phyloP scores from a whole-genome alignment of 2,888 invertebrate species.

The Conistra vaccinii region DNA sequence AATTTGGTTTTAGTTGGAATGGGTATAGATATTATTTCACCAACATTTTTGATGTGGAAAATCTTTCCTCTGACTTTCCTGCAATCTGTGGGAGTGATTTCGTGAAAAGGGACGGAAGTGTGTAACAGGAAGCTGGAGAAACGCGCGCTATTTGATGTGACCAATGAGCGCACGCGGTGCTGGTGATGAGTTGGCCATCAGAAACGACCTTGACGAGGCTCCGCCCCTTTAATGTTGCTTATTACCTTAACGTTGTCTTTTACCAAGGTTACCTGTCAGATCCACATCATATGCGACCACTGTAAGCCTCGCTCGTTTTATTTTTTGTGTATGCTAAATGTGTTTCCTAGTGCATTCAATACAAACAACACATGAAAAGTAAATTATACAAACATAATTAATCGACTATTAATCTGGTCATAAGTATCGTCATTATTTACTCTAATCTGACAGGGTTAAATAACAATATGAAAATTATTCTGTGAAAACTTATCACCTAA shows the following conservation, averaged over 20 bases:
- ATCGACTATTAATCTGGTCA: conserved; percentile 25
- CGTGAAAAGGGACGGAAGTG: too few relatives aligned
- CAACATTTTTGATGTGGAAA: background rate
- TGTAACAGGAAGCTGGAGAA: too few relatives aligned
- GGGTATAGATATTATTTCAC: background rate
- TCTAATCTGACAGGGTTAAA: conserved; percentile 12
- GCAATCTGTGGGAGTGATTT: too few relatives aligned
- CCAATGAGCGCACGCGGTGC: too few relatives aligned
- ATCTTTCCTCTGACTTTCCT: too few relatives aligned
- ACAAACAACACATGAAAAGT: conserved; percentile 5
- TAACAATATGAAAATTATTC: conserved; percentile 21
- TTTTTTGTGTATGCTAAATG: background rate
- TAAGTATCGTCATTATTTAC: conserved; percentile 24
- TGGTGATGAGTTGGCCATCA: too few relatives aligned
- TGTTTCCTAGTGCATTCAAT: background rate
- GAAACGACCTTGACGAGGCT: too few relatives aligned
- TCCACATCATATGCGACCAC: too few relatives aligned
- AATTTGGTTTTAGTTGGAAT: background rate
- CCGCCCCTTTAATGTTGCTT: too few relatives aligned
- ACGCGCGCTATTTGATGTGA: too few relatives aligned
- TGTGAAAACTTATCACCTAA: background rate
- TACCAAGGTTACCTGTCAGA: too few relatives aligned
- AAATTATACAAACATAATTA: conserved; percentile 31
- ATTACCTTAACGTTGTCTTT: too few relatives aligned
- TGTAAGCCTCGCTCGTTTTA: background rate